A percentile compares a stretch with the other conserved stretches of the same genome.
phyloP scores from a whole-genome alignment of 2,888 invertebrate species.

The Metallyticus violacea region DNA sequence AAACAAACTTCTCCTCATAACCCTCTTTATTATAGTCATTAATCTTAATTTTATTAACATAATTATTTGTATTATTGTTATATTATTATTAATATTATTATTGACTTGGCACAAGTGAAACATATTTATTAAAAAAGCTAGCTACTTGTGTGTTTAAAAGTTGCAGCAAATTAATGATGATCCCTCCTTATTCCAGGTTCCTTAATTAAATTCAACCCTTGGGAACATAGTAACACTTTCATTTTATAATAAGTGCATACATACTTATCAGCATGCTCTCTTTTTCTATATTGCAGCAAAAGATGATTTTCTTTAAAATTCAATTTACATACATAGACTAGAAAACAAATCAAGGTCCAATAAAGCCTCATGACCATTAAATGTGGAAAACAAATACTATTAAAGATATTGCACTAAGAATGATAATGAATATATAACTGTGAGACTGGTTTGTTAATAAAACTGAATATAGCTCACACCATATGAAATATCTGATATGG shows the following conservation, averaged over 20 bases:
- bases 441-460: neutral
- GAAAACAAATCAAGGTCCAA: neutral
- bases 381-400: neutral
- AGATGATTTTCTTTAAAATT: neutral
- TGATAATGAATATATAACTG: neutral
- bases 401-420: constrained; percentile 10
- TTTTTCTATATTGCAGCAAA: neutral
- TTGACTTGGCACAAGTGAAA: constrained; percentile 20
- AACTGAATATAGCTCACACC: neutral
- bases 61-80: constrained; percentile 1
- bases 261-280: neutral
- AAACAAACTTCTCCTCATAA: neutral
- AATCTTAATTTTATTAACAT: neutral
- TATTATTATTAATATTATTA: constrained; percentile 6
- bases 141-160: constrained; percentile 16
- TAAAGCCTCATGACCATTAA: neutral
- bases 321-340: neutral
- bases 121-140: constrained; percentile 18
- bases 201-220: neutral
- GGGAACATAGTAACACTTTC: neutral
- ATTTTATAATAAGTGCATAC: neutral
- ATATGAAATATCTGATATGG: no score
- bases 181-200: neutral
- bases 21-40: neutral
- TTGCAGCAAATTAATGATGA: neutral